Conservation (phyloP, 2,797 vertebrate species). For the Anas capensis region DNA sequence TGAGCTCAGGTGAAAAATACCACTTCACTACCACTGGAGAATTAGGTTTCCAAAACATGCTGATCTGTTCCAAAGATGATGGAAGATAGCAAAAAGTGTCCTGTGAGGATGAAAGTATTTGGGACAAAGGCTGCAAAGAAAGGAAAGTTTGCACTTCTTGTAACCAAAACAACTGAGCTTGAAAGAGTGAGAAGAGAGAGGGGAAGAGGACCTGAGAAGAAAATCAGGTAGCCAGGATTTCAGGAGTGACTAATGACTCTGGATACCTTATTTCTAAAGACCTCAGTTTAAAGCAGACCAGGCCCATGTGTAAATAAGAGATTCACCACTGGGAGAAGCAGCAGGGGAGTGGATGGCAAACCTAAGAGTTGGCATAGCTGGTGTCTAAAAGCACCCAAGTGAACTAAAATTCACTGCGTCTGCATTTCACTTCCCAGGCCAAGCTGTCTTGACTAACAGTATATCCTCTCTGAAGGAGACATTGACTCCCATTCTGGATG, state of each 20-base stretch:
- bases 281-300: background rate
- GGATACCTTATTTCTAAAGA: background rate
- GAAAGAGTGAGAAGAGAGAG: background rate
- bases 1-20: background rate
- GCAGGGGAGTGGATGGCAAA: background rate
- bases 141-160: background rate
- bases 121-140: background rate
- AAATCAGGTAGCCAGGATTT: background rate
- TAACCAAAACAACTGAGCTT: background rate
- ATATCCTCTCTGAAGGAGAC: background rate
- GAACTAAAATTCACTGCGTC: background rate
- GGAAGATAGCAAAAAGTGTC: background rate
- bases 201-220: background rate
- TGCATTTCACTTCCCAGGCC: background rate
- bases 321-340: background rate
- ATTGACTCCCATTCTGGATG: background rate
- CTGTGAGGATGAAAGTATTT: background rate
- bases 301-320: background rate
- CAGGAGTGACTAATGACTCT: background rate
- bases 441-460: background rate
- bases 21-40: background rate
- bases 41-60: background rate
- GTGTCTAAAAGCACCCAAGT: background rate
- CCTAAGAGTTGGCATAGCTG: rapidly evolving
- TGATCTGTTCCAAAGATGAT: background rate